A percentile compares a stretch with the other conserved stretches of the same genome.
phyloP scores from a whole-genome alignment of 2,888 invertebrate species.

The Drosophila maculinotata region DNA sequence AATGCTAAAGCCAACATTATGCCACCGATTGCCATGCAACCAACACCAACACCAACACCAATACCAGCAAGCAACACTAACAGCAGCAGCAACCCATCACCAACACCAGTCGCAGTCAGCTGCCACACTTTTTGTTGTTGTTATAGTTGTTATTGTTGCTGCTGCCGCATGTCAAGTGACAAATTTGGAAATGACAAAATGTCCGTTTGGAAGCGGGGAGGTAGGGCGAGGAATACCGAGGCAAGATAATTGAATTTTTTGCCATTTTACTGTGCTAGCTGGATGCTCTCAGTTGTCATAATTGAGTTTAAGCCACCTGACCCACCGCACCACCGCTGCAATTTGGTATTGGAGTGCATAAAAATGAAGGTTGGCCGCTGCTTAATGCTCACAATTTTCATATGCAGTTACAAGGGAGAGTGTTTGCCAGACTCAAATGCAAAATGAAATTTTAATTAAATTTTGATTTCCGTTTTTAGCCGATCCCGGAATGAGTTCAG shows the following conservation, averaged over 20 bases:
- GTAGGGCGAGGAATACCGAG: slow-evolving; percentile 32
- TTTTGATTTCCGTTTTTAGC: slow-evolving; percentile 70
- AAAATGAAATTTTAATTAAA: slow-evolving; percentile 81
- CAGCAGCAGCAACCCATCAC: slow-evolving; percentile 43
- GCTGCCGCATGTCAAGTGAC: slow-evolving; percentile 76
- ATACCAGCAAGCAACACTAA: slow-evolving; percentile 12
- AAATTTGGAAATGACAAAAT: slow-evolving; percentile 80
- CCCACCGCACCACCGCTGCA: slow-evolving; percentile 28
- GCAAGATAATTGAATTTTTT: slow-evolving; percentile 74
- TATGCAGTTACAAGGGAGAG: slow-evolving; percentile 23
- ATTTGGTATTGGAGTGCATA: slow-evolving; percentile 57
- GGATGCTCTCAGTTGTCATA: slow-evolving; percentile 68
- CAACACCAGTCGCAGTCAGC: slow-evolving; percentile 23
- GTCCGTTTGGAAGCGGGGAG: slow-evolving; percentile 53
- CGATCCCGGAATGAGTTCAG: slow-evolving; percentile 55
- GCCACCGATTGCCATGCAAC: slow-evolving; percentile 59
- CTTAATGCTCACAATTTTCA: slow-evolving; percentile 47
- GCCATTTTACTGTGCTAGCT: slow-evolving; percentile 23
- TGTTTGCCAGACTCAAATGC: slow-evolving; percentile 50
- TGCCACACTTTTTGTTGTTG: slow-evolving; percentile 25
- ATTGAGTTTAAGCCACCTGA: slow-evolving; percentile 66
- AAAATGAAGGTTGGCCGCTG: slow-evolving; percentile 33
- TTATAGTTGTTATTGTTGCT: slow-evolving; percentile 22
- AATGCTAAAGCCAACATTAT: slow-evolving; percentile 79
- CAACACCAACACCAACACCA: slow-evolving; percentile 32